Evolutionary conservation across 2,888 invertebrate genomes (phyloP), one percentile per base, ranked within the genome.

Genomic region (Eulithis prunata): DNA sequence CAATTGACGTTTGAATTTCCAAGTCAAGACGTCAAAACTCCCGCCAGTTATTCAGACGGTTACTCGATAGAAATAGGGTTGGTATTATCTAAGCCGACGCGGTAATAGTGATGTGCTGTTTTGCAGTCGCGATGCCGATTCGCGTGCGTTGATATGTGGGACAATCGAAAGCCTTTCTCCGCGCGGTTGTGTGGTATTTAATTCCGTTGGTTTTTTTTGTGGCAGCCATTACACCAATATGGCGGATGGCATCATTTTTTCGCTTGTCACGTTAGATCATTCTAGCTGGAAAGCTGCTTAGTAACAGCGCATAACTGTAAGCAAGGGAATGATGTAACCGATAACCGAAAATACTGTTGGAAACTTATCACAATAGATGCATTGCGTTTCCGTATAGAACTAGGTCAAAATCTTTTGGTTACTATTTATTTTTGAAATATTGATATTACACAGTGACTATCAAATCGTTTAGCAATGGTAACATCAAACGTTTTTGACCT

Each of bases 131-230:
- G 81, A 60, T 69, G 75, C 70, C 80, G 82, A 84, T 87, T 90
- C 88, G 92, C 91, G 89, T 91, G 91, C 86, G 76, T 83, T 85
- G 87, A 89, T 90, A 93, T 87, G 91, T 93, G 84, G 93, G 91
- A 89, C 93, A 93, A 93, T 90, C 92, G 93, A 93, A 93, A 93
- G 93, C 93, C 93, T 93, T 93, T 93, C 93, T 93, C 93, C 89
- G 84, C 82, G 82, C 80, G 85, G 85, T 82, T 84, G 90, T 87
- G 91, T 89, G 90, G 89, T 87, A 93, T 92, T 92, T 92, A 91
- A 90, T 92, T 88, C 92, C 91, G 93, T 93, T 93, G 92, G 88
- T 91, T 91, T 93, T 91, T 41, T 93, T 91, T 87, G 90, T 89
- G 87, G 88, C 86, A 84, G 89, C 88, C 88, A 91, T 90, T 89